phyloP scores from a whole-genome alignment of 2,797 vertebrate genomes.

The Diplodus puntazzo region DNA sequence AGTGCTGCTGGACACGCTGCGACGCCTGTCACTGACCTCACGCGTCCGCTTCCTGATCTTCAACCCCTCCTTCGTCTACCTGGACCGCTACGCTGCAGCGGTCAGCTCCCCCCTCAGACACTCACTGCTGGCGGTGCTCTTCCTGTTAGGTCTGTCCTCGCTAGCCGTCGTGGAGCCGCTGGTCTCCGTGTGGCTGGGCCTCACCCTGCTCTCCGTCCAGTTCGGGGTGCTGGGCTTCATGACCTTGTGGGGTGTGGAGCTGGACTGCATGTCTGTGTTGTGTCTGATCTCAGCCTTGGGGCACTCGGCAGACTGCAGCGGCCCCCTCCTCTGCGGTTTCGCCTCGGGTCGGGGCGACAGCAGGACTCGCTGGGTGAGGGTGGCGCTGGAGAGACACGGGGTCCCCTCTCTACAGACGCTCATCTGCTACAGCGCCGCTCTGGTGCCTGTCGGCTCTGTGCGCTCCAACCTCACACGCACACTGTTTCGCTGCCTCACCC shows the following conservation, averaged over 20 bases:
- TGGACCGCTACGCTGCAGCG: slow-evolving; percentile 97
- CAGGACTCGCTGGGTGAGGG: slow-evolving; percentile 97
- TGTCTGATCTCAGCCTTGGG: slow-evolving; percentile 98
- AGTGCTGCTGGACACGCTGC: slow-evolving; percentile 95
- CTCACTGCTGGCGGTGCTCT: slow-evolving; percentile 97
- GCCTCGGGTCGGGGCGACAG: slow-evolving; percentile 95
- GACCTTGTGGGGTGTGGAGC: slow-evolving; percentile 97
- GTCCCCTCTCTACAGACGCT: slow-evolving; percentile 97
- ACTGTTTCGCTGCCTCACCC: slow-evolving; percentile 98
- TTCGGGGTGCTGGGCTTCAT: slow-evolving; percentile 99
- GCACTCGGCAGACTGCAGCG: slow-evolving; percentile 95
- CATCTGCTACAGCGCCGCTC: slow-evolving; percentile 94
- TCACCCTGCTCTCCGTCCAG: slow-evolving; percentile 96
- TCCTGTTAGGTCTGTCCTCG: slow-evolving; percentile 96
- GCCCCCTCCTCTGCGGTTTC: slow-evolving; percentile 96
- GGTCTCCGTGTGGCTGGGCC: slow-evolving; percentile 95
- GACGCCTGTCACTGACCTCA: slow-evolving; percentile 95
- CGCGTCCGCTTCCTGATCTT: slow-evolving; percentile 99
- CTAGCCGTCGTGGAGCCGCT: slow-evolving; percentile 96
- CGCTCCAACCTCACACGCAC: slow-evolving; percentile 98
- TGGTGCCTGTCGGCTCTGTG: slow-evolving; percentile 94
- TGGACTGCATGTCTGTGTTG: slow-evolving; percentile 97
- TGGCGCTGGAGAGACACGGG: slow-evolving; percentile 96
- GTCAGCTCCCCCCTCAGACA: slow-evolving; percentile 96
- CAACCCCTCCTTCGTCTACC: slow-evolving; percentile 98